Percentiles rank a stretch among this genome's conserved stretches.
Evolutionary conservation across 37 sponge, comb jelly and placozoan species (phyloP).

Genomic region (Haliclona indistincta): DNA sequence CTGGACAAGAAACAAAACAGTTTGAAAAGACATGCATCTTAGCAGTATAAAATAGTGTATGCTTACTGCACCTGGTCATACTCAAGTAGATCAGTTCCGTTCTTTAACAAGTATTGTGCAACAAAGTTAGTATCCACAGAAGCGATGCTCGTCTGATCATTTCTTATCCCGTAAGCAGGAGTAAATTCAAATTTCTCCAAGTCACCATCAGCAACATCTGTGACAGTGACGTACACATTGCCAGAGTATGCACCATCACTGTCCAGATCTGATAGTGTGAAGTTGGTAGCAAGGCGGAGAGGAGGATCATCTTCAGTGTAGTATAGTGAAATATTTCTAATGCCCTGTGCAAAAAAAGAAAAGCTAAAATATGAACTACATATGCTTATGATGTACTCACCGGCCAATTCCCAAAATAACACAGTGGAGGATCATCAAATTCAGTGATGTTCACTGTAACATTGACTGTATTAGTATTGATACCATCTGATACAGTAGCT

Average conservation of each 20-base stretch:
- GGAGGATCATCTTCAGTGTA: slow-evolving; percentile 31
- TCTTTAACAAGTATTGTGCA: too few species aligned
- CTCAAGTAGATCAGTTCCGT: not conserved
- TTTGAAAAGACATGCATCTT: not conserved
- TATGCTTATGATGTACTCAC: slow-evolving; percentile 8
- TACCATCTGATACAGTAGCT: slow-evolving; percentile 57
- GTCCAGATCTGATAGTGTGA: slow-evolving; percentile 45
- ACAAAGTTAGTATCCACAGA: not conserved
- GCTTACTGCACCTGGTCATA: not conserved
- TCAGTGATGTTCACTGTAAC: slow-evolving; percentile 20
- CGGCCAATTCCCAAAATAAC: slow-evolving; percentile 39
- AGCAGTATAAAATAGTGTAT: not conserved
- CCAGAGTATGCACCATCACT: not conserved
- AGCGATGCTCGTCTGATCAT: not conserved
- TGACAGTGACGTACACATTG: not conserved
- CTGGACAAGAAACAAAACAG: slow-evolving; percentile 3
- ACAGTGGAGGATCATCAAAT: slow-evolving; percentile 57
- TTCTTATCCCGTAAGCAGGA: not conserved
- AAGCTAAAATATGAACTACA: not conserved
- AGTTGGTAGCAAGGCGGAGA: slow-evolving; percentile 10
- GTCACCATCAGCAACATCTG: slow-evolving; percentile 18
- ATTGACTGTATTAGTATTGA: not conserved
- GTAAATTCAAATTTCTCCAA: slow-evolving; percentile 14
- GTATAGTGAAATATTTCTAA: not conserved
- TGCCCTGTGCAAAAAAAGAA: slow-evolving; percentile 7